phyloP scores from a whole-genome alignment of 2,888 invertebrate species.

The Mongoloraphidia duomilia region DNA sequence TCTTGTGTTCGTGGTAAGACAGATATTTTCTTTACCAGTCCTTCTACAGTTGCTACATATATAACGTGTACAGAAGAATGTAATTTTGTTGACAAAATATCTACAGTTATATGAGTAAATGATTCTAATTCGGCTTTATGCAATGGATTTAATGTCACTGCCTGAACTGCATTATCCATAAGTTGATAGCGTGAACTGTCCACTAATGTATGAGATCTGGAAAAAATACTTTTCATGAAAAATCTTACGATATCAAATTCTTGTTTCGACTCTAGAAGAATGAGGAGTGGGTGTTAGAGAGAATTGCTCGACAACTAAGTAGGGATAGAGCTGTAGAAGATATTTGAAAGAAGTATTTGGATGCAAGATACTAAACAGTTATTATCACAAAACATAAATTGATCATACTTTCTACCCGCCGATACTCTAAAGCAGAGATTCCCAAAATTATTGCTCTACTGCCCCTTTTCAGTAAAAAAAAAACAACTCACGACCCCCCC shows the following conservation, averaged over 20 bases:
- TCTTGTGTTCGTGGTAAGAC: constrained; percentile 52
- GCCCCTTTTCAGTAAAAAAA: no score
- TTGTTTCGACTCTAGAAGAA: neutral
- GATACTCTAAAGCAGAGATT: no score
- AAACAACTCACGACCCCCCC: no score
- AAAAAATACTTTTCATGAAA: constrained; percentile 7
- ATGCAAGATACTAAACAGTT: no score
- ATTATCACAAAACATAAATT: no score
- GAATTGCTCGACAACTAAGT: no score
- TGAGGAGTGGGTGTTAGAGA: no score
- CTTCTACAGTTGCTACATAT: constrained; percentile 64
- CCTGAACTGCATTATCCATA: constrained; percentile 76
- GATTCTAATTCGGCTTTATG: constrained; percentile 55
- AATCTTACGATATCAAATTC: neutral
- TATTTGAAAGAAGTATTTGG: no score
- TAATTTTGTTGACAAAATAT: constrained; percentile 58
- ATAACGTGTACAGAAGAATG: constrained; percentile 58
- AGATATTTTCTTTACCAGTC: constrained; percentile 66
- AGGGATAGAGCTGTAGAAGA: no score
- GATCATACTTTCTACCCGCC: no score
- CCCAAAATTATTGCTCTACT: no score
- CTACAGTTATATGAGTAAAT: constrained; percentile 68
- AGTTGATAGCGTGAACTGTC: constrained; percentile 67
- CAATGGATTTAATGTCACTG: constrained; percentile 52
- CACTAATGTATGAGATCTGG: constrained; percentile 35